phyloP scores from a whole-genome alignment of 2,888 invertebrate genomes.

The Onthophagus sagittarius region DNA sequence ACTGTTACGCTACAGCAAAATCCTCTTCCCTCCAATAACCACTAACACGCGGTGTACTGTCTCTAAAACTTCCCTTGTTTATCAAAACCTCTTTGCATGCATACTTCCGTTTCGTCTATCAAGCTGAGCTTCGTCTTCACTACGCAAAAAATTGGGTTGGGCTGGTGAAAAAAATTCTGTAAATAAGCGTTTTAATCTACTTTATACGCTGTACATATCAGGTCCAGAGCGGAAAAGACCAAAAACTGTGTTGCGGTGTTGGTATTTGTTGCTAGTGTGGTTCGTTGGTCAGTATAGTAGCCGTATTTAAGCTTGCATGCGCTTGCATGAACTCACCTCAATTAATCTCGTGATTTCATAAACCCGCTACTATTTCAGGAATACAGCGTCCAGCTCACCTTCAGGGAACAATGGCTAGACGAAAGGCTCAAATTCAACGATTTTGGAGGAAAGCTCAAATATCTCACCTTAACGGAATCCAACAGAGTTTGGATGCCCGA shows the following conservation, averaged over 20 bases:
- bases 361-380: conserved; percentile 64
- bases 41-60: conserved; percentile 32
- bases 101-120: conserved; percentile 18
- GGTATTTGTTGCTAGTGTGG: not conserved
- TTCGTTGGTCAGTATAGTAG: not conserved
- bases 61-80: conserved; percentile 17
- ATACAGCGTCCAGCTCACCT: conserved; percentile 96
- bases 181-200: not conserved
- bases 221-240: not conserved
- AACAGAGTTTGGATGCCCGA: conserved; percentile 98
- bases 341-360: not conserved
- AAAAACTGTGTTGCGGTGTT: conserved; percentile 3
- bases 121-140: conserved; percentile 12
- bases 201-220: not conserved
- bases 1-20: conserved; percentile 40
- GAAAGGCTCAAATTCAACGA: conserved; percentile 87
- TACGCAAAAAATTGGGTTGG: not conserved
- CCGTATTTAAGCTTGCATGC: conserved; percentile 16
- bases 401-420: conserved; percentile 96
- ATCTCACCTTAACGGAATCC: conserved; percentile 89
- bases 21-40: conserved; percentile 28
- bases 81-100: conserved; percentile 27
- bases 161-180: not conserved
- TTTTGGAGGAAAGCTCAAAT: conserved; percentile 82
- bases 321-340: conserved; percentile 22